These are phyloP conservation scores for Peromyscus californicus DNA, from an alignment of 2,113 vertebrate species.

Conservation along the genomic window DNA sequence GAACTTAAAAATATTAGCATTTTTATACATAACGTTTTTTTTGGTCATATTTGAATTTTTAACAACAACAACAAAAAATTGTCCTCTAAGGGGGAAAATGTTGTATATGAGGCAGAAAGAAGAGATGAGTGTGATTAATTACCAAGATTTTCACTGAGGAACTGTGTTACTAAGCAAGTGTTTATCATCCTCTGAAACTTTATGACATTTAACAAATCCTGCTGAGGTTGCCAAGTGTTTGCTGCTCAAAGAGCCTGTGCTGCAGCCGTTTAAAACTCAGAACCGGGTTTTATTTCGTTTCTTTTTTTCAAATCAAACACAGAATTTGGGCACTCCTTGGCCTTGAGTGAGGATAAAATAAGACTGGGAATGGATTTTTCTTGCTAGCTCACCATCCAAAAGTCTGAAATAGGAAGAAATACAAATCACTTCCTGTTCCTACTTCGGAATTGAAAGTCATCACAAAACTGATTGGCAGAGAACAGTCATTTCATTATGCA, in stretches of 20 bases:
- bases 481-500: background rate
- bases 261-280: constrained; percentile 35
- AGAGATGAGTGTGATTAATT: constrained; percentile 1
- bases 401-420: background rate
- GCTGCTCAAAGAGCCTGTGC: constrained; percentile 8
- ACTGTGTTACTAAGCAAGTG: background rate
- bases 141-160: constrained; percentile 20
- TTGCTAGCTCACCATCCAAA: background rate
- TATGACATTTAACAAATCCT: constrained; percentile 47
- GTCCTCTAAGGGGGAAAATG: background rate
- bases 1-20: background rate
- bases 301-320: background rate
- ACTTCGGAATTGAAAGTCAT: background rate
- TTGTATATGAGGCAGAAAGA: background rate
- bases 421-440: background rate
- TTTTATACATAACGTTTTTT: background rate
- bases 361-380: background rate
- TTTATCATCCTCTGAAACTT: constrained; percentile 40
- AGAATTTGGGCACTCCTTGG: background rate
- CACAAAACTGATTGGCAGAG: background rate
- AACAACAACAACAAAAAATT: background rate
- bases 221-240: background rate
- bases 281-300: constrained; percentile 54
- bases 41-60: background rate
- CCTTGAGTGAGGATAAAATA: background rate